phyloP scores from a whole-genome alignment of 2,113 vertebrate species.

The Chelonoidis abingdonii region DNA sequence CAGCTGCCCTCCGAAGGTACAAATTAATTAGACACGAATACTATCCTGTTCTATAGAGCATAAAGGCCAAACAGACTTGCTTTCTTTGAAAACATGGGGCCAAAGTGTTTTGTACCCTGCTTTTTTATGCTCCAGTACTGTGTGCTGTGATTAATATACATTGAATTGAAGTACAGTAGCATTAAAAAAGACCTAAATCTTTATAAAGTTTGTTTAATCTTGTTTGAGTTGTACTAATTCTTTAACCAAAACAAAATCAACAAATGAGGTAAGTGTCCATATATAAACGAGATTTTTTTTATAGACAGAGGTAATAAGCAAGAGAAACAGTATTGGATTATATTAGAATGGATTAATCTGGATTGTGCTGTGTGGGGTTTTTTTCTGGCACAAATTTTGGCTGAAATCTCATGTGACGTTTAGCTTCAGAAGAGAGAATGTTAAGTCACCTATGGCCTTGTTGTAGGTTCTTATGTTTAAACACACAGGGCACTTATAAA shows the following conservation, averaged over 20 bases:
- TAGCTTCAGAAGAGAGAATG: neutral
- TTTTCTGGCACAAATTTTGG: neutral
- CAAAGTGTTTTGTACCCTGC: constrained; percentile 61
- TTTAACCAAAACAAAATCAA: neutral
- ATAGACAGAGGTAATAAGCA: neutral
- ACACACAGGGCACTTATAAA: neutral
- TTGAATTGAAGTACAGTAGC: neutral
- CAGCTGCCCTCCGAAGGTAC: constrained; percentile 69
- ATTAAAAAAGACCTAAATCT: constrained; percentile 16
- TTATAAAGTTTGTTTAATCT: neutral
- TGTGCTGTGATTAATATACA: constrained; percentile 24
- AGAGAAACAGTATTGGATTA: neutral
- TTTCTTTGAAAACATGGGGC: constrained; percentile 57
- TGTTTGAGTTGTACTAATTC: neutral
- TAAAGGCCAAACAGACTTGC: constrained; percentile 64
- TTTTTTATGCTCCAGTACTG: constrained; percentile 57
- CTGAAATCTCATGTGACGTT: neutral
- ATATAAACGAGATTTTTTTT: constrained; percentile 2
- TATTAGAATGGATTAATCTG: neutral
- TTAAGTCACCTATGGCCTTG: neutral
- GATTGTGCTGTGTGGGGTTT: neutral
- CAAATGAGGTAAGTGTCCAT: rapidly evolving
- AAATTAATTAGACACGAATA: constrained; percentile 68
- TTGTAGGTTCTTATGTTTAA: neutral
- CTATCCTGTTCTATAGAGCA: constrained; percentile 57